These are phyloP conservation scores for Agonopterix alstromeriana DNA, from an alignment of 2,888 invertebrate species.

Conservation along the genomic window DNA sequence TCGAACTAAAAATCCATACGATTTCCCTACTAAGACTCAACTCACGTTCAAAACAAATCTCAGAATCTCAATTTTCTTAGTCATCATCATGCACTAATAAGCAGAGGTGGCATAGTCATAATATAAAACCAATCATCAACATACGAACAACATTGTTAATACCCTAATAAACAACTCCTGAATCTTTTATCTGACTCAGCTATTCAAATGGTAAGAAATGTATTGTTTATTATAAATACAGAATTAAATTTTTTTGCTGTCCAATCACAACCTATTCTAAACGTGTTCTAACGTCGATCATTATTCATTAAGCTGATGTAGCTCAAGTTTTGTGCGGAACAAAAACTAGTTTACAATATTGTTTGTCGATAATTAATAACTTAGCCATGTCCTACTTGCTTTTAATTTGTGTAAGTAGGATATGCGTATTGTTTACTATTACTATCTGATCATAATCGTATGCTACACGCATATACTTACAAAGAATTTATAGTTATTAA, in stretches of 20 bases:
- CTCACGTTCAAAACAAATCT: no score
- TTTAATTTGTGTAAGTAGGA: neutral
- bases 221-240: constrained; percentile 8
- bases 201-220: neutral
- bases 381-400: constrained; percentile 6
- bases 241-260: constrained; percentile 22
- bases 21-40: no score
- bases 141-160: no score
- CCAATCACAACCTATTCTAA: constrained; percentile 31
- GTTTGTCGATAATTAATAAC: constrained; percentile 6
- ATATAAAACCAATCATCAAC: no score
- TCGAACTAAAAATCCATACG: no score
- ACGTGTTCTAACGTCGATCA: constrained; percentile 21
- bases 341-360: constrained; percentile 19
- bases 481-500: neutral
- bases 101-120: no score
- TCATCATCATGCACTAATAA: no score
- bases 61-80: no score
- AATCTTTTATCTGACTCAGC: neutral
- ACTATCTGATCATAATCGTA: neutral
- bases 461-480: neutral
- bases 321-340: constrained; percentile 18
- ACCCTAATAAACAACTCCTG: no score
- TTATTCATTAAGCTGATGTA: constrained; percentile 15
- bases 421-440: neutral